Evolutionary conservation across 2,113 vertebrate genomes (phyloP).

Genomic region (Heloderma charlesbogerti): DNA sequence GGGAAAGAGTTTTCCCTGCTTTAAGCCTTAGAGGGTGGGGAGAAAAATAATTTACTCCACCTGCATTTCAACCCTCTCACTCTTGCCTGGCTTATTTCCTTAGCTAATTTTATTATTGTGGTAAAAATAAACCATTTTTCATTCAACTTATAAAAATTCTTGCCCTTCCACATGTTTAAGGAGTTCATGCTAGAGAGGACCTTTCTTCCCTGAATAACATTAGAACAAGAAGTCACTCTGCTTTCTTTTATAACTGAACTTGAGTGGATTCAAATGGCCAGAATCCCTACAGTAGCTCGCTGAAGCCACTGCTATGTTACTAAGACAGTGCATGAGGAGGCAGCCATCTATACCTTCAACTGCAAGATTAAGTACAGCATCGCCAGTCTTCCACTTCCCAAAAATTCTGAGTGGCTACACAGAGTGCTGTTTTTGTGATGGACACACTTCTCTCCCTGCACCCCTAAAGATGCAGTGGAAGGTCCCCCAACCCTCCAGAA

Average conservation of each 20-base stretch:
- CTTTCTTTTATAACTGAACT: slow-evolving; percentile 4
- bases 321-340: not conserved
- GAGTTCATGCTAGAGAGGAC: slow-evolving; percentile 2
- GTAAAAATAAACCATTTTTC: not conserved
- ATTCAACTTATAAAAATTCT: slow-evolving; percentile 31
- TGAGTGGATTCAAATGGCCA: not conserved
- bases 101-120: not conserved
- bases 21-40: not conserved
- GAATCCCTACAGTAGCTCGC: not conserved
- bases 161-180: slow-evolving; percentile 17
- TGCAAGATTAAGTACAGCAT: not conserved
- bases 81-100: not conserved
- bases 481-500: too few relatives aligned
- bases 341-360: not conserved
- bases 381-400: not conserved
- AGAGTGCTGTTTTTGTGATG: not conserved
- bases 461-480: too few relatives aligned
- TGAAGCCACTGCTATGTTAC: not conserved
- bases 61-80: not conserved
- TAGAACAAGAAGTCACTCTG: slow-evolving; percentile 25
- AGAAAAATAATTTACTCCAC: not conserved
- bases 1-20: not conserved
- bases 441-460: not conserved
- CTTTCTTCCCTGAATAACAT: not conserved
- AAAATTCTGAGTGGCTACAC: not conserved